Conservation (phyloP, 2,113 vertebrate genomes). For the Sinocyclocheilus anshuiensis region DNA sequence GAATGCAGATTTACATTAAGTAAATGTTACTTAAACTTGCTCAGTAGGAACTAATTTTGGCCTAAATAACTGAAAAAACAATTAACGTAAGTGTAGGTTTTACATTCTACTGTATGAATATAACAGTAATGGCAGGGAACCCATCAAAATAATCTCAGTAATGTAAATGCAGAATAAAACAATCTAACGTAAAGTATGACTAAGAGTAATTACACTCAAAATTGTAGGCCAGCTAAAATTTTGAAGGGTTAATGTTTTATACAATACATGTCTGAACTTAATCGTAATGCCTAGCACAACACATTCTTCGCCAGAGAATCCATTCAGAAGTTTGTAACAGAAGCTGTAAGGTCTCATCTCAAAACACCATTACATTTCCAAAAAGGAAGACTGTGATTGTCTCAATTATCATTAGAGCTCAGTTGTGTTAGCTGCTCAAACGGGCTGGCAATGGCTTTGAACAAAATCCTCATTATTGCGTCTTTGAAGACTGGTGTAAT, state of each 20-base stretch:
- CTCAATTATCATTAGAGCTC: conserved; percentile 41
- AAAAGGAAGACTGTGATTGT: conserved; percentile 19
- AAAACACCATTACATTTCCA: not conserved
- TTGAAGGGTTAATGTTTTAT: too few relatives aligned
- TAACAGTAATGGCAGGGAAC: not conserved
- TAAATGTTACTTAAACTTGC: not conserved
- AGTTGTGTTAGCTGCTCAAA: conserved; percentile 31
- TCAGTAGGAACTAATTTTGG: not conserved
- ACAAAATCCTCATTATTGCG: not conserved
- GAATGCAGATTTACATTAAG: not conserved
- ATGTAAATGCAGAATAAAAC: not conserved
- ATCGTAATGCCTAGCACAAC: not conserved
- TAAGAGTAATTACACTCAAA: not conserved
- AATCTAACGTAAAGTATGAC: not conserved
- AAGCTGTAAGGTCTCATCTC: not conserved
- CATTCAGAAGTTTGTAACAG: conserved; percentile 13
- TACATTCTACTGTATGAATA: not conserved
- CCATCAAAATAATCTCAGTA: not conserved
- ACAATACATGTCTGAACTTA: not conserved
- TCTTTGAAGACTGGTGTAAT: conserved; percentile 23
- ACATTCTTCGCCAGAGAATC: not conserved
- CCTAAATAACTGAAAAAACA: not conserved
- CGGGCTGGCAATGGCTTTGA: conserved; percentile 12
- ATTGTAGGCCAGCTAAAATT: not conserved
- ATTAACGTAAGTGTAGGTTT: not conserved